Conservation (phyloP, 2,113 vertebrate species). For the Eulemur rufifrons region DNA sequence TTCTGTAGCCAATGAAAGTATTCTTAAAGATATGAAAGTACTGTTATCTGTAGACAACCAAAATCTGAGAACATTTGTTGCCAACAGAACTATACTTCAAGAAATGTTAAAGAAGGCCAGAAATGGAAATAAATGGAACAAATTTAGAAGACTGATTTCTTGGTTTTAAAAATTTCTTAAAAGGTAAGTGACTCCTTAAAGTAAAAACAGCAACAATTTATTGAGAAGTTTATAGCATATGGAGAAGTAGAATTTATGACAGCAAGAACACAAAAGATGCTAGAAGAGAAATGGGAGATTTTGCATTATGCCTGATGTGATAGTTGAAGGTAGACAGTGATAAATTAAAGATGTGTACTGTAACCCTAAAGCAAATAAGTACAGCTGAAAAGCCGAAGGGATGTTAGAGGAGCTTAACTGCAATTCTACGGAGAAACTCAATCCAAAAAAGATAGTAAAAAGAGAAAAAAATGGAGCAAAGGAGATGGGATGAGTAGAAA, state of each 20-base stretch:
- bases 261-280: background rate
- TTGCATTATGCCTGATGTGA: background rate
- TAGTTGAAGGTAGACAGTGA: background rate
- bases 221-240: background rate
- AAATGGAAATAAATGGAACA: background rate
- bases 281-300: background rate
- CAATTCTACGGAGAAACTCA: background rate
- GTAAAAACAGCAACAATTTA: background rate
- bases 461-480: background rate
- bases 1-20: background rate
- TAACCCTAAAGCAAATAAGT: background rate
- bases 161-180: background rate
- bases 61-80: conserved; percentile 12
- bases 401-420: background rate
- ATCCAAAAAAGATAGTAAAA: background rate
- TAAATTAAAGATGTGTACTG: background rate
- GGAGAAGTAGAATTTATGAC: background rate
- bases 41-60: background rate
- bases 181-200: background rate
- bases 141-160: background rate
- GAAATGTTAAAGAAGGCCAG: background rate
- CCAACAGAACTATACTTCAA: background rate
- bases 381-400: background rate
- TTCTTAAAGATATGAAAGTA: background rate
- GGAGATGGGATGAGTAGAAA: background rate